phyloP scores from a whole-genome alignment of 1,140 invertebrate genomes.

The Drosophila yakuba region DNA sequence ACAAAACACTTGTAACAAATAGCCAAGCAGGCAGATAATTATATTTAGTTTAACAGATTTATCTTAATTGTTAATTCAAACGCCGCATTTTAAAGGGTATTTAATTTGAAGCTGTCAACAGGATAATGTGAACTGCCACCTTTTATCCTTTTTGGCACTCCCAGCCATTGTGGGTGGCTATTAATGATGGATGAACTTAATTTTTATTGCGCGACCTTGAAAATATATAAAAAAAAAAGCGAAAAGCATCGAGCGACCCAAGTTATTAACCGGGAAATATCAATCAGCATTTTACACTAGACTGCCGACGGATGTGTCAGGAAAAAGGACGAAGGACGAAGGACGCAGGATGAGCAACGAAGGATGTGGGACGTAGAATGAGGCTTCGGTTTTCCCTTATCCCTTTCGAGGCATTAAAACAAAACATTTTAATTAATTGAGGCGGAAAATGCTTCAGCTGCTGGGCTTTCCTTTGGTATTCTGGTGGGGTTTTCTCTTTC shows the following conservation, averaged over 20 bases:
- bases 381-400: not conserved
- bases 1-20: no score
- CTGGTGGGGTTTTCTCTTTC: not conserved
- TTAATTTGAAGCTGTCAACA: conserved; percentile 22
- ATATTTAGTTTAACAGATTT: no score
- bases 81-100: not conserved
- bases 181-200: conserved; percentile 78
- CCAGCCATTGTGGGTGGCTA: conserved; percentile 16
- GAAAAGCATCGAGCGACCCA: conserved; percentile 24
- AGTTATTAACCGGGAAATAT: conserved; percentile 76
- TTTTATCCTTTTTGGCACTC: not conserved
- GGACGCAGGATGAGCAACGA: conserved; percentile 11
- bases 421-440: conserved; percentile 81
- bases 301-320: conserved; percentile 43
- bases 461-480: conserved; percentile 3
- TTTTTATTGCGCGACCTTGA: conserved; percentile 77
- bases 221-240: not conserved
- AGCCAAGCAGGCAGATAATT: no score
- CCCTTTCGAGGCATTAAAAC: conserved; percentile 56
- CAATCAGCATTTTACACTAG: conserved; percentile 78
- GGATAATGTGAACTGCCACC: conserved; percentile 3
- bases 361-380: conserved; percentile 19
- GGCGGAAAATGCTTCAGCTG: conserved; percentile 57
- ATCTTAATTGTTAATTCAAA: not conserved
- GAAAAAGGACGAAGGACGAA: conserved; percentile 10